These are phyloP conservation scores for Elgaria multicarinata DNA, from an alignment of 2,113 vertebrate genomes.

Conservation along the genomic window DNA sequence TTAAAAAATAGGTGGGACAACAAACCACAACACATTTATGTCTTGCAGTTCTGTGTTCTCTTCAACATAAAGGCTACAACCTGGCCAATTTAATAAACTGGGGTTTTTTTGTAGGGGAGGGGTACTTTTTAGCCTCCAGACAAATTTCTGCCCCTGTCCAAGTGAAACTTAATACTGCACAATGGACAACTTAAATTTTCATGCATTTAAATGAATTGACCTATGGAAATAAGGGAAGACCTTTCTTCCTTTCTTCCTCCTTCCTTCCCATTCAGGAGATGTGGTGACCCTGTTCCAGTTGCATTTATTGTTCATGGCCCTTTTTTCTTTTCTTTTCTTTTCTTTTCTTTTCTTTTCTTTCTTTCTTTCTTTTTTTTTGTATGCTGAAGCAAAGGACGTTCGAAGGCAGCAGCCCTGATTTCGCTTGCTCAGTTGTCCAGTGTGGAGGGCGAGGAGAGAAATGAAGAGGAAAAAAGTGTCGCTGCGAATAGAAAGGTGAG, in stretches of 20 bases:
- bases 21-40: neutral
- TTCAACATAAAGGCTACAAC: neutral
- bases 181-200: neutral
- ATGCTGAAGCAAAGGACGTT: neutral
- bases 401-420: neutral
- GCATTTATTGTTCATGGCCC: neutral
- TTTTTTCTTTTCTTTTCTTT: too few species aligned
- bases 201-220: constrained; percentile 3
- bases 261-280: neutral
- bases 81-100: neutral
- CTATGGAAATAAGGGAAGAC: neutral
- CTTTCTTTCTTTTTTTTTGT: neutral
- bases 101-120: neutral
- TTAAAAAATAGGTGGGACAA: neutral
- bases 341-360: too few species aligned
- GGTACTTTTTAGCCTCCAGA: neutral
- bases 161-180: neutral
- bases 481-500: neutral
- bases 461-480: neutral
- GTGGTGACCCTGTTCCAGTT: neutral
- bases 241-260: neutral
- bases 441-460: neutral
- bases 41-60: neutral
- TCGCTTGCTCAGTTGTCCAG: neutral
- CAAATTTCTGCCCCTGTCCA: neutral